A percentile compares a stretch with the other conserved stretches of the same genome.
Conservation (phyloP, 2,113 vertebrate species). For the Oenanthe oenanthe region DNA sequence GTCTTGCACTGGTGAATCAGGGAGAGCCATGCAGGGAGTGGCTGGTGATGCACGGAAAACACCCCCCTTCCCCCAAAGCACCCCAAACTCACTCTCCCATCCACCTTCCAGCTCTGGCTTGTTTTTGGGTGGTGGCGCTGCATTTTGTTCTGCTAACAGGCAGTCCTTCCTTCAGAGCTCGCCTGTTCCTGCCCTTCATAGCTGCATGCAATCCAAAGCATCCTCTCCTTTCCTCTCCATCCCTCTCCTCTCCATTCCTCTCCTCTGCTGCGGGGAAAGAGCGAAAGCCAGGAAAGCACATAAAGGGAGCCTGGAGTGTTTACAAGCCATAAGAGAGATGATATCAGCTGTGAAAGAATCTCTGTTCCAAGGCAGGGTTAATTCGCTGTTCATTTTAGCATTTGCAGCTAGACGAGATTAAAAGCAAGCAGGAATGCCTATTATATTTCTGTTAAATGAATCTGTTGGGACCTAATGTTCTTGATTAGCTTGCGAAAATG, state of each 20-base stretch:
- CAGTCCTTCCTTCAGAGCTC: constrained; percentile 64
- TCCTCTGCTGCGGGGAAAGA: constrained; percentile 63
- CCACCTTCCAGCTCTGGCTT: constrained; percentile 35
- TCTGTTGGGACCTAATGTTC: constrained; percentile 79
- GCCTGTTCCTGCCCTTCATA: constrained; percentile 49
- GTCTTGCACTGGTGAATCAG: constrained; percentile 32
- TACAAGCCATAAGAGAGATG: constrained; percentile 68
- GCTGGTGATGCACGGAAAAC: constrained; percentile 40
- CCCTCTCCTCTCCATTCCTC: constrained; percentile 27
- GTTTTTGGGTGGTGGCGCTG: not conserved
- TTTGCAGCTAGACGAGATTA: constrained; percentile 75
- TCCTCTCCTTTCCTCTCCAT: constrained; percentile 13
- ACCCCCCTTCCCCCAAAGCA: accelerated
- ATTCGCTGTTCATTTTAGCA: constrained; percentile 78
- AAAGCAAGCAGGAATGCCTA: constrained; percentile 77
- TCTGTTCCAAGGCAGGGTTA: constrained; percentile 79
- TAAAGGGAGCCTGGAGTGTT: constrained; percentile 67
- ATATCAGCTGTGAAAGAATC: constrained; percentile 77
- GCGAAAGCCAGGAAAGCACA: constrained; percentile 58
- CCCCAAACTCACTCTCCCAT: constrained; percentile 5
- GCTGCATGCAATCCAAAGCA: constrained; percentile 53
- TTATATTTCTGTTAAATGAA: constrained; percentile 83
- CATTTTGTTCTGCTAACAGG: constrained; percentile 44
- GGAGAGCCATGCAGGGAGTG: constrained; percentile 29
- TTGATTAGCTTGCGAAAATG: constrained; percentile 77